phyloP scores from a whole-genome alignment of 2,888 invertebrate genomes.

The Nymphalis c-album region DNA sequence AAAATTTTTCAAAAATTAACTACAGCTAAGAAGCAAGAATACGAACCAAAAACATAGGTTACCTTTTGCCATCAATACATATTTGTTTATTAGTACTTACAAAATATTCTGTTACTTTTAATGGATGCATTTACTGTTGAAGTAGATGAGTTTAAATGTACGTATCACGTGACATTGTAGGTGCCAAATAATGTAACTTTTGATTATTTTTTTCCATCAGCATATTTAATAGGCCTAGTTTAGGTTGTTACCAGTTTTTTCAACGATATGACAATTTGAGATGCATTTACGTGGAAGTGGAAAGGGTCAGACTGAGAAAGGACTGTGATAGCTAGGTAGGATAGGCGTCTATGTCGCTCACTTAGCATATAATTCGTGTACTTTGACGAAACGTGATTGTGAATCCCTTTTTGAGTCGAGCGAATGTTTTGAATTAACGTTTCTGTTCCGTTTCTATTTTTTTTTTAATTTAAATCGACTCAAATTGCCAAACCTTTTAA shows the following conservation, averaged over 20 bases:
- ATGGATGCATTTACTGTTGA: conserved; percentile 49
- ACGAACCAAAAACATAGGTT: conserved; percentile 79
- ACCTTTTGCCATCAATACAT: conserved; percentile 76
- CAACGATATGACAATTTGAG: conserved; percentile 71
- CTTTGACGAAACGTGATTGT: conserved; percentile 55
- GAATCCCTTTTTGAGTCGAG: conserved; percentile 56
- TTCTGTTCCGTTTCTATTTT: conserved; percentile 41
- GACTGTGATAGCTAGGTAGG: conserved; percentile 81
- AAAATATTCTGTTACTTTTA: conserved; percentile 55
- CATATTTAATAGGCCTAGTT: conserved; percentile 64
- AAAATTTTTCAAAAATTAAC: conserved; percentile 48
- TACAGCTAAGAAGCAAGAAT: conserved; percentile 56
- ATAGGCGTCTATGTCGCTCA: conserved; percentile 76
- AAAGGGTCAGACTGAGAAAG: conserved; percentile 81
- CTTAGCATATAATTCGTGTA: conserved; percentile 72
- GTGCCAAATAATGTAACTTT: conserved; percentile 77
- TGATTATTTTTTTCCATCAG: conserved; percentile 65
- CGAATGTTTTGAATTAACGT: conserved; percentile 52
- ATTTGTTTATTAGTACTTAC: conserved; percentile 63
- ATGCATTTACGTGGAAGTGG: conserved; percentile 76
- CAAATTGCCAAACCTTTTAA: conserved; percentile 48
- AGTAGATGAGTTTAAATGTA: conserved; percentile 54
- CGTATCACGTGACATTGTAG: conserved; percentile 59
- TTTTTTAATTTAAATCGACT: conserved; percentile 48
- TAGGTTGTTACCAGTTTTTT: conserved; percentile 78